Evolutionary conservation across 2,113 vertebrate species (phyloP), one percentile per base, ranked within the genome.

Genomic region (Emydocephalus ijimae): DNA sequence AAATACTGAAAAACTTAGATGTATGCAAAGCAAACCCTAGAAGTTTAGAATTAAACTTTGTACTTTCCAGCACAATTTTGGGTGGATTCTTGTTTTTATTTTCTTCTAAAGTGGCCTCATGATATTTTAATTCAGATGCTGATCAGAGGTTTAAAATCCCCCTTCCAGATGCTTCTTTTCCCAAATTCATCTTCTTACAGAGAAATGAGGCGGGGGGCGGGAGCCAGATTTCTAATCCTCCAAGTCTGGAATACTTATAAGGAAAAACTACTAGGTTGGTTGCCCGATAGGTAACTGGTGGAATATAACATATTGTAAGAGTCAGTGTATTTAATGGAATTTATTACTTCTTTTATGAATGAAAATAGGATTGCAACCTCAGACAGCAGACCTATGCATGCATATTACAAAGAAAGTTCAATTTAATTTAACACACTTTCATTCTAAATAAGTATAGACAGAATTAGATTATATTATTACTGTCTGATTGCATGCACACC

Each of bases 201-300:
- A 81, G 74, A 8, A 7, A 81, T 43, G 34, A 1, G 34, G 15
- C 1, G 2, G 0, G 10, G 3, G 3, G 2, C 1, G 8, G 8
- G 8, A 23, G 4, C 0, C 50, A 52, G 1, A 18, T 0, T 1
- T 2, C 69, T 39, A 74, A 74, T 74, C n/a, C 15, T 39, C 74
- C 74, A 81, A 21, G 34, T 20, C 18, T 81, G 15, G 18, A 18
- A 43, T 39, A 39, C 34, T 39, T 81, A 69, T 81, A 81, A 81
- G n/a, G n/a, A 81, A 39, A 74, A 81, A 20, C 6, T 20, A 81
- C 34, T 39, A 39, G 18, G 7, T 39, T 81, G 6, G 34, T 81
- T 39, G 18, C 69, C 69, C 34, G n/a, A 7, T 81, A 20, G 20
- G 15, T 69, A 69, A 69, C 20, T 20, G 74, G 34, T 81, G 74